Percentiles rank a stretch among this genome's conserved stretches.
phyloP scores from a whole-genome alignment of 2,888 invertebrate genomes.

The Holacanthella duospinosa region DNA sequence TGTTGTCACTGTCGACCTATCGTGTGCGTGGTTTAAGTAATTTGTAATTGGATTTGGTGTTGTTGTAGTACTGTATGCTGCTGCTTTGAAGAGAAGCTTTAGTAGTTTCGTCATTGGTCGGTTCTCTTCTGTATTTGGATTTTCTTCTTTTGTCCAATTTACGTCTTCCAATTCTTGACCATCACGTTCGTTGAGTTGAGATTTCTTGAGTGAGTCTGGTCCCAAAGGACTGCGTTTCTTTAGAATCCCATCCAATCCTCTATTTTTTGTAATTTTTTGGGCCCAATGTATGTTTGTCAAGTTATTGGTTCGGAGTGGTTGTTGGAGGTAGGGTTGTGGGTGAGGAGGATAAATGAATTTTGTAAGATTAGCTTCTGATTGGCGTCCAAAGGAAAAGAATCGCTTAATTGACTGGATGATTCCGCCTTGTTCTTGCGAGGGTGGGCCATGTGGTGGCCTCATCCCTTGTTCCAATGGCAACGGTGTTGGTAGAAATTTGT shows the following conservation, averaged over 20 bases:
- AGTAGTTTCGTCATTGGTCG: slow-evolving; percentile 4
- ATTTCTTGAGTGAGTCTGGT: background rate
- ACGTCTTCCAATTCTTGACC: too few relatives aligned
- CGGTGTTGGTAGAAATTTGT: background rate
- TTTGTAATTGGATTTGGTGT: background rate
- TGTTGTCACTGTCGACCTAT: background rate
- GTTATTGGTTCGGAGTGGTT: background rate
- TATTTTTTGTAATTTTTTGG: too few relatives aligned
- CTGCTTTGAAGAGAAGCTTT: background rate
- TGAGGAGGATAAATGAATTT: background rate
- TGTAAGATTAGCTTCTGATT: background rate
- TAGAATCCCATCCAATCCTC: too few relatives aligned
- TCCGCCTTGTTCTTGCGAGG: slow-evolving; percentile 8
- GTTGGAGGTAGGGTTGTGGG: background rate
- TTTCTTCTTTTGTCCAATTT: background rate
- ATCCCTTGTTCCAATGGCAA: background rate
- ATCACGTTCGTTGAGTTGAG: too few relatives aligned
- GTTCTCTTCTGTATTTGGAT: background rate
- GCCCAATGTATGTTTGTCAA: background rate
- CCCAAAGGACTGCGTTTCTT: background rate
- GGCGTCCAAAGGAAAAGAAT: slow-evolving; percentile 22
- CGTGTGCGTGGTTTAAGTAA: background rate
- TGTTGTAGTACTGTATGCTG: background rate
- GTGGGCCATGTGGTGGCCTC: background rate
- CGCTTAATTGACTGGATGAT: slow-evolving; percentile 24